Conservation (phyloP, 2,113 vertebrate species). For the Rhynchopsitta pachyrhyncha region DNA sequence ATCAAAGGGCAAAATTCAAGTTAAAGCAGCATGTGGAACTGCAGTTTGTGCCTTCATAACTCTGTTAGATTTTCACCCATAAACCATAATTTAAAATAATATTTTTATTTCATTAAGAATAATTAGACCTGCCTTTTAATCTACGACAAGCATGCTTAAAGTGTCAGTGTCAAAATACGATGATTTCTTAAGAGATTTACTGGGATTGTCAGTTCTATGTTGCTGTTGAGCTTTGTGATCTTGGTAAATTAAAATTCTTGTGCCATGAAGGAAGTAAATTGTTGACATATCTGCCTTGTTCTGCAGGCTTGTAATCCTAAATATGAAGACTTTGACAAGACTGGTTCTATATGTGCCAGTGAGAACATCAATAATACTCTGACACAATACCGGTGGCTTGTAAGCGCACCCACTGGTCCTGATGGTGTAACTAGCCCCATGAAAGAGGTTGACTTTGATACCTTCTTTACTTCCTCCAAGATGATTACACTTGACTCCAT, state of each 20-base stretch:
- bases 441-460: conserved; percentile 92
- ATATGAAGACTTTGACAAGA: conserved; percentile 89
- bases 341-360: conserved; percentile 88
- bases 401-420: conserved; percentile 85
- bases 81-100: neutral
- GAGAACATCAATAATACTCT: conserved; percentile 91
- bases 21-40: neutral
- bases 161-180: neutral
- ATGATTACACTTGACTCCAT: conserved; percentile 91
- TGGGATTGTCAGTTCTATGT: neutral
- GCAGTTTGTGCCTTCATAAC: neutral
- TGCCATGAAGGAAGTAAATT: neutral
- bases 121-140: neutral
- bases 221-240: neutral
- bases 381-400: conserved; percentile 91
- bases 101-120: neutral
- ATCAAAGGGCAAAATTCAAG: neutral
- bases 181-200: neutral
- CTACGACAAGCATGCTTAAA: neutral
- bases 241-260: neutral
- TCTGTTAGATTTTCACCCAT: neutral
- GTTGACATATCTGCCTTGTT: neutral
- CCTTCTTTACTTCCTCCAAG: conserved; percentile 95
- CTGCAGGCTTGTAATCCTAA: conserved; percentile 90
- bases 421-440: conserved; percentile 91